A percentile compares a stretch with the other conserved stretches of the same genome.
Evolutionary conservation across 2,888 invertebrate species (phyloP).

Genomic region (Zelleria hepariella): DNA sequence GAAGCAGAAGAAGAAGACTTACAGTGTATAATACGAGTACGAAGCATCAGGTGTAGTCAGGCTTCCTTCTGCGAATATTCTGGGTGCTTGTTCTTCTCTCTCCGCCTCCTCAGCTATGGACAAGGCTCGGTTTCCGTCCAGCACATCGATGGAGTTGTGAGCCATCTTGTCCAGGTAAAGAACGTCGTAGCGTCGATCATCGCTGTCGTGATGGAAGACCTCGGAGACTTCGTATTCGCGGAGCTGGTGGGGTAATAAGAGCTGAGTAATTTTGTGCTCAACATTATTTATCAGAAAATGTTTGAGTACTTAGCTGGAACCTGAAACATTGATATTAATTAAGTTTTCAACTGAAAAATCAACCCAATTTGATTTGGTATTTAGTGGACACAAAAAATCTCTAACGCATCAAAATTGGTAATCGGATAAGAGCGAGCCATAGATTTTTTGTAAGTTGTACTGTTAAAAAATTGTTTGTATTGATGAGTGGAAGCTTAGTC

Average conservation of each 20-base stretch:
- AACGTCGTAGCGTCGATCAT: slow-evolving; percentile 82
- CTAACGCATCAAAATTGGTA: too few species aligned
- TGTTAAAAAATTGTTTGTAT: too few species aligned
- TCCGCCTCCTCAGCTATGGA: slow-evolving; percentile 87
- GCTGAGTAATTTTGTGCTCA: neutral
- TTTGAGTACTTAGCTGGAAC: too few species aligned
- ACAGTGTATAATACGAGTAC: slow-evolving; percentile 63
- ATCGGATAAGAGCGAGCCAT: too few species aligned
- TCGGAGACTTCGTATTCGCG: slow-evolving; percentile 91
- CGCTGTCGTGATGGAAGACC: slow-evolving; percentile 86
- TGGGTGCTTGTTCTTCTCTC: slow-evolving; percentile 76
- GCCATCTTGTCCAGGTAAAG: slow-evolving; percentile 73
- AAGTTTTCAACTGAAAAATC: too few species aligned
- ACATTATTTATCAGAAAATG: too few species aligned
- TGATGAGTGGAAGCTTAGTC: too few species aligned
- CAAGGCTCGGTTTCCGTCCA: slow-evolving; percentile 80
- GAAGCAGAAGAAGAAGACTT: too few species aligned
- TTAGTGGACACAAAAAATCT: too few species aligned
- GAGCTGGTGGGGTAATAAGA: slow-evolving; percentile 78
- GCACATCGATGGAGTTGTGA: slow-evolving; percentile 72
- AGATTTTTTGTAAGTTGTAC: too few species aligned
- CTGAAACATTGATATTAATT: too few species aligned
- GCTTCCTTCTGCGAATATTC: slow-evolving; percentile 64
- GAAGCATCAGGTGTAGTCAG: slow-evolving; percentile 57
- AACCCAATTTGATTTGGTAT: too few species aligned